phyloP scores from a whole-genome alignment of 2,888 invertebrate genomes.

The Alentia gelatinosa region DNA sequence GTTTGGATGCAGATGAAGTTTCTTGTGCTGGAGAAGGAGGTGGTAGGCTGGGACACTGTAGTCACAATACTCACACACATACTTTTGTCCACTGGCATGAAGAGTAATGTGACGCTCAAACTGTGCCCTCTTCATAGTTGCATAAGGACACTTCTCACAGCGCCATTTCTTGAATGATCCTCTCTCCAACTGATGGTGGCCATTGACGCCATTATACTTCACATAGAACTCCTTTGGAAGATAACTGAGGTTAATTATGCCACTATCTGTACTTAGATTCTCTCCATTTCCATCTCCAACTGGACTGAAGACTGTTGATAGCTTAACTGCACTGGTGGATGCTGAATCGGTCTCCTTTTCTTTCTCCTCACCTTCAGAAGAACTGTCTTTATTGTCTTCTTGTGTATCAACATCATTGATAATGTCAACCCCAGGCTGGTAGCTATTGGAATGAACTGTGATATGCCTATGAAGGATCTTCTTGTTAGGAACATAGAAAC shows the following conservation, averaged over 20 bases:
- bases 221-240: constrained; percentile 59
- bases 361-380: constrained; percentile 59
- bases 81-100: constrained; percentile 91
- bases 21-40: constrained; percentile 90
- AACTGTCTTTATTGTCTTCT: constrained; percentile 59
- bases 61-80: constrained; percentile 91
- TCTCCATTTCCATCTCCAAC: background rate
- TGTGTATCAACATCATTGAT: constrained; percentile 69
- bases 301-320: background rate
- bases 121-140: constrained; percentile 90
- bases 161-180: constrained; percentile 87
- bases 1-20: constrained; percentile 84
- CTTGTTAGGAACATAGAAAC: constrained; percentile 89
- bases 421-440: constrained; percentile 65
- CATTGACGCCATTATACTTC: constrained; percentile 74
- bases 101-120: constrained; percentile 90
- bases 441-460: constrained; percentile 85
- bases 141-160: constrained; percentile 88
- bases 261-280: background rate
- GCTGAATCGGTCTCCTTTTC: background rate
- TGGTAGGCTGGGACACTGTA: constrained; percentile 90
- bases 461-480: constrained; percentile 84
- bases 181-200: constrained; percentile 85
- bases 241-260: constrained; percentile 19
- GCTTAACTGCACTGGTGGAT: background rate